Evolutionary conservation across 2,113 vertebrate species (phyloP).

Genomic region (Stomatorhinus ivindoensis): DNA sequence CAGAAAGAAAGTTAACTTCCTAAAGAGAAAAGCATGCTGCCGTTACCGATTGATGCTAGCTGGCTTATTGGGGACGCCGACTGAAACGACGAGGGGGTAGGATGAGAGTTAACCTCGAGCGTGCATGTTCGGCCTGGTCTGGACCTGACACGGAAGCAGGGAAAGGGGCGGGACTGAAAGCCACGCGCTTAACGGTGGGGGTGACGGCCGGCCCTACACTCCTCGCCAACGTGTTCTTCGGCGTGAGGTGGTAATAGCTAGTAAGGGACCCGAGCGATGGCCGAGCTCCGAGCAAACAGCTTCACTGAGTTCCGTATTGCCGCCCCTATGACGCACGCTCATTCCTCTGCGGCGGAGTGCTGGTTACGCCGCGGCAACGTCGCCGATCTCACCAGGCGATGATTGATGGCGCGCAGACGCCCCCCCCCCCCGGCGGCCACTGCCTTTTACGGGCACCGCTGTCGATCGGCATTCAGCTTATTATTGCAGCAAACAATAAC

Average conservation of each 20-base stretch:
- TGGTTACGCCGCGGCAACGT: not conserved
- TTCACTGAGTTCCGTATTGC: not conserved
- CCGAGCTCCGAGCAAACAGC: not conserved
- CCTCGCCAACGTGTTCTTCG: not conserved
- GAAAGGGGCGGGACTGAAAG: not conserved
- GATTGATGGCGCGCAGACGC: constrained; percentile 55
- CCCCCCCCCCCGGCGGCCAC: constrained; percentile 47
- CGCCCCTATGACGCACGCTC: not conserved
- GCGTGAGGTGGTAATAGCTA: too few relatives aligned
- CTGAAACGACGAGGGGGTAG: not conserved
- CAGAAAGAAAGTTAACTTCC: constrained; percentile 16
- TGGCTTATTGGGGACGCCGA: not conserved
- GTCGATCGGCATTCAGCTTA: constrained; percentile 50
- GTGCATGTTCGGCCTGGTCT: not conserved
- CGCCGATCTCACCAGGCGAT: constrained; percentile 46
- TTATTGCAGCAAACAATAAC: constrained; percentile 63
- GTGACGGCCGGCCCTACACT: not conserved
- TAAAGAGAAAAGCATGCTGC: constrained; percentile 1
- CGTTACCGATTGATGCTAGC: constrained; percentile 13
- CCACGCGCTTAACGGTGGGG: not conserved
- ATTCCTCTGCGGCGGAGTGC: constrained; percentile 12
- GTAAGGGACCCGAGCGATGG: not conserved
- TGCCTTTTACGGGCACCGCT: constrained; percentile 53
- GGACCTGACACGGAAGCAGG: not conserved
- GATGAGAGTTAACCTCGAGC: not conserved